Evolutionary conservation across 2,888 invertebrate species (phyloP).

Genomic region (Eupithecia inturbata): DNA sequence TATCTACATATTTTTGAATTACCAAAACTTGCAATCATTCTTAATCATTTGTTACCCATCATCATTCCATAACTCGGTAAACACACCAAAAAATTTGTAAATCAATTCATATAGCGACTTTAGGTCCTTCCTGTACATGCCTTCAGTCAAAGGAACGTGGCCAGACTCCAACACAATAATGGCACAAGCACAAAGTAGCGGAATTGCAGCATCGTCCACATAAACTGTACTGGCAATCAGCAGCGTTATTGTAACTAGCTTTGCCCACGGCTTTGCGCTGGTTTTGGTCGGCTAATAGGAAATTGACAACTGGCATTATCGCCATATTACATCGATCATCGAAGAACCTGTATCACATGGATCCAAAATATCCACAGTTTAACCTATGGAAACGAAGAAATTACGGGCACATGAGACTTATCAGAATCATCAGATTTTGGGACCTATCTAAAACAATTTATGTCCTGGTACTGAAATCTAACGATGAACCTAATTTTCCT

Average conservation of each 20-base stretch:
- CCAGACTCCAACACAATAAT: constrained; percentile 11
- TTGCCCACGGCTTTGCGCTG: not conserved
- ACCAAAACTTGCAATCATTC: no score
- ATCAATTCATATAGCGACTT: not conserved
- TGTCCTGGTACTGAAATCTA: not conserved
- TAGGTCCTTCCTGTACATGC: not conserved
- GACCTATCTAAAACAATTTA: not conserved
- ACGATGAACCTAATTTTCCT: not conserved
- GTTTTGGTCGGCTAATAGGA: not conserved
- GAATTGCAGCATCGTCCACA: constrained; percentile 1
- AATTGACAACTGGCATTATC: not conserved
- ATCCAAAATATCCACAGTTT: not conserved
- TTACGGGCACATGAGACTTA: not conserved
- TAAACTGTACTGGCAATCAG: constrained; percentile 7
- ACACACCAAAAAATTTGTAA: not conserved
- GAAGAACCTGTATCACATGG: not conserved
- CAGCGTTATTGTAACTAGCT: constrained; percentile 1
- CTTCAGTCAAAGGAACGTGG: constrained; percentile 19
- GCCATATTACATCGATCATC: not conserved
- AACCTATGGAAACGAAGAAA: not conserved
- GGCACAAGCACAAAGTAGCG: constrained; percentile 10
- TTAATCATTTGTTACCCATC: not conserved
- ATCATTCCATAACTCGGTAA: not conserved
- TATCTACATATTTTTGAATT: no score
- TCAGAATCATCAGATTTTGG: not conserved